Evolutionary conservation across 2,797 vertebrate species (phyloP), one percentile per base, ranked within the genome.

Genomic region (Rhinella marina): DNA sequence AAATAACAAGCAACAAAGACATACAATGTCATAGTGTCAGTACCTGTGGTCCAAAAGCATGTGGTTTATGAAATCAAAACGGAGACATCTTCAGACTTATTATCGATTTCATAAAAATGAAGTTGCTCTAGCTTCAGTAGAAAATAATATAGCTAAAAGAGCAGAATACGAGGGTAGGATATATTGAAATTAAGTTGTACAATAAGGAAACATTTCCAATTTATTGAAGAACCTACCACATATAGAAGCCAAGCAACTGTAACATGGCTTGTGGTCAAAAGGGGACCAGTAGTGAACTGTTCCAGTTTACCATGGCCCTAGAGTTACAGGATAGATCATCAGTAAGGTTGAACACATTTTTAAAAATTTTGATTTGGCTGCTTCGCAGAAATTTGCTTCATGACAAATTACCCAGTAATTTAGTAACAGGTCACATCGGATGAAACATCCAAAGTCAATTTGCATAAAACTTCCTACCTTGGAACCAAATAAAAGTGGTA

Each of bases 1-100:
- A 32, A 56, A 66, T 79, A 88, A 85, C 82, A 85, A 88, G 76
- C 27, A 84, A 75, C 48, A 88, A 78, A 87, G 68, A 79, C 50
- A 70, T 76, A 83, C 17, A 59, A 50, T 84, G 86, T 88, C 50
- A 78, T 59, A 7, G 41, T 50, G 48, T 76, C 86, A 78, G 86
- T 70, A 88, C 50, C 27, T 66, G 72, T 29, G 66, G 61, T 54
- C 59, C 52, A 50, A 66, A 62, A 68, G 48, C 25, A 77, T 23
- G 50, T n/a, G 41, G n/a, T 66, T 84, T 77, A 11, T 48, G 32
- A 77, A 83, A 54, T 7, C 41, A 27, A 52, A 32, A 76, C 23
- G 1, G 86, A 75, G 80, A 50, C 3, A 2, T 66, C 62, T 77
- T 77, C 25, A 76, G 48, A 72, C 80, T 66, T 66, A 64, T 54